Base-by-base conservation (phyloP, 2,797 vertebrate species). In the Falco biarmicus region DNA sequence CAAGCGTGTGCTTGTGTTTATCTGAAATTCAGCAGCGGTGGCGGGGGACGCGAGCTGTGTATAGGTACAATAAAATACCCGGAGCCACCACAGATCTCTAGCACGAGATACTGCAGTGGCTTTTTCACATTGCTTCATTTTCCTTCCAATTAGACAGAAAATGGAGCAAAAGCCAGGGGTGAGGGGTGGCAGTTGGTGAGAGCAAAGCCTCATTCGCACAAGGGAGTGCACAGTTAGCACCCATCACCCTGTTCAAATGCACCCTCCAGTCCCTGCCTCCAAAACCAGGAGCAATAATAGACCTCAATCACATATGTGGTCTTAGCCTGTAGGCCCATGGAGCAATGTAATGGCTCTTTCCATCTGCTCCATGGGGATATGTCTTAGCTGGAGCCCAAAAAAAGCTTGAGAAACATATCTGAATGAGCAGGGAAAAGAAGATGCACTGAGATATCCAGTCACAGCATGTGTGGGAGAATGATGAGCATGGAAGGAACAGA, bases 201-300 rank as follows among this genome's bases (percentile, higher is more conserved):
- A 71, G 24, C 37, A 82, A 87, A 82, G 9, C 28, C 59, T 68
- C 34, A 13, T 47, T 89, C 16, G 59, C 15, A 28, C 19, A 11
- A 28, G 9, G 5, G 6, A 63, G 28, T 19, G 25, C 48, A 22
- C 6, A 43, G 8, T 32, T 31, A 29, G 21, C 50, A 69, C 6
- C 37, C 51, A 56, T 7, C 18, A 51, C 24, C 39, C 41, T 61
- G 31, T 41, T 19, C 75, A 68, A 47, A 54, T 6, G 8, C 59
- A 37, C 32, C 53, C 32, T 51, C 32, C 13, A 18, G 32, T 9
- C 45, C 54, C 59, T 69, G 15, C 9, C 31, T 37, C 31, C 24
- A 21, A 73, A 41, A 48, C 0, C 1, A 0, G 20, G 43, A 18
- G 4, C 45, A 70, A 15, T 15, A 48, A 16, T 1, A 48, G 16